Evolutionary conservation across 2,113 vertebrate genomes (phyloP), one percentile per base, ranked within the genome.

Genomic region (Ciconia boyciana): DNA sequence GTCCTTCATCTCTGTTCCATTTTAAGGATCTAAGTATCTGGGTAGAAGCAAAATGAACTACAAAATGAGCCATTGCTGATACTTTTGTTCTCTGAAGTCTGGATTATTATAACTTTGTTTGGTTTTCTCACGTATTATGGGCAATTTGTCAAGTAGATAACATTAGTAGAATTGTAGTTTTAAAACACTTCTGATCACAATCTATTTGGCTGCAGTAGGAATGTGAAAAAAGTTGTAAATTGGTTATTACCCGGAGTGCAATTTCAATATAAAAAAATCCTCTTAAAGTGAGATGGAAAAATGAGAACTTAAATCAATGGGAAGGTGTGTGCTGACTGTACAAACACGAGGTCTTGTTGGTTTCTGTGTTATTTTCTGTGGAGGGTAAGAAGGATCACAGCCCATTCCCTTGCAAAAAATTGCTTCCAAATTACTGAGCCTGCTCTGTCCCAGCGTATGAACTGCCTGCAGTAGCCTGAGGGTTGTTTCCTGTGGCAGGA

Each of bases 91-190:
- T 94, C 94, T 91, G 82, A 93, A 92, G 75, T 97, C 95, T 94
- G 95, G 89, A 91, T 97, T 97, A 94, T 95, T 98, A 96, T 89
- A 97, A 90, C 96, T 97, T 97, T 95, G 82, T 97, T 96, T 97
- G 93, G 96, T 96, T 97, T 98, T 97, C 93, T 96, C 71, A 77
- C 25, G 1, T 95, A 95, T 96, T 94, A 97, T 84, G 93, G 94
- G 94, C 95, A 98, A 97, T 98, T 97, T 98, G 96, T 97, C 97
- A 97, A 96, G 71, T 87, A 96, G 97, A 96, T 96, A 97, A 88
- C 84, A 90, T 96, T 97, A 98, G 92, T 79, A 69, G 89, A 92
- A 97, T 69, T 95, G 88, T 92, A 82, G 83, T 77, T 92, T 95
- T 89, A 95, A 92, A 95, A 83, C 86, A 89, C 66, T 94, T 79